Evolutionary conservation across 1,140 invertebrate genomes (phyloP), one percentile per base, ranked within the genome.

Genomic region (Patella vulgata): DNA sequence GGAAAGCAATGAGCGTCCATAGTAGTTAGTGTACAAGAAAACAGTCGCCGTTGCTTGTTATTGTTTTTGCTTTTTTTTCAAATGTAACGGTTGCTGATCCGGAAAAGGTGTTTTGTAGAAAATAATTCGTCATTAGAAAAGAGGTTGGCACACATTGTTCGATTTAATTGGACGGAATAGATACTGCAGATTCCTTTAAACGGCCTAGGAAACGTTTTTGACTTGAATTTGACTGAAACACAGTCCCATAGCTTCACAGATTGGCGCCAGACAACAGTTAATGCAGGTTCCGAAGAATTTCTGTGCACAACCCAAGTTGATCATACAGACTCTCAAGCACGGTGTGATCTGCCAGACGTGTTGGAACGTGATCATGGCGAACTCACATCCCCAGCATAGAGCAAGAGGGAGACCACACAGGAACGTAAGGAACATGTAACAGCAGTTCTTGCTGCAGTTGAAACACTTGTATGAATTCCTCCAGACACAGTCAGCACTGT

Each of bases 401-500:
- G 91, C 90, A 42, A 89, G 82, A 23, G 90, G 82, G 1, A 91
- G 89, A 0, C 89, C 90, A 8, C 89, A 84, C n/a, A 92, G 59
- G 21, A 90, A 86, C 0, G 90, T 88, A 12, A 92, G 84, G 39
- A 90, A 73, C 2, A 88, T 87, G 85, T 93, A 93, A 76, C 91
- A 92, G 74, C 87, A 88, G 73, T 89, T 87, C 52, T 89, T 88
- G 2, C 90, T 88, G 36, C 88, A 80, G 31, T 86, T 85, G 82
- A 91, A 93, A 73, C 91, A 91, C 42, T 87, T 84, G 64, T 87
- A 86, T 65, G 90, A 90, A 8, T 90, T 80, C 17, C 87, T 85
- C 91, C 91, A 93, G 36, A 90, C 90, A 75, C 90, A 91, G 78
- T 91, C 89, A 1, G 89, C 88, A 65, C 89, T 90, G 43, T 90